Conservation (phyloP, 2,888 invertebrate genomes). For the Blastobasis adustella region DNA sequence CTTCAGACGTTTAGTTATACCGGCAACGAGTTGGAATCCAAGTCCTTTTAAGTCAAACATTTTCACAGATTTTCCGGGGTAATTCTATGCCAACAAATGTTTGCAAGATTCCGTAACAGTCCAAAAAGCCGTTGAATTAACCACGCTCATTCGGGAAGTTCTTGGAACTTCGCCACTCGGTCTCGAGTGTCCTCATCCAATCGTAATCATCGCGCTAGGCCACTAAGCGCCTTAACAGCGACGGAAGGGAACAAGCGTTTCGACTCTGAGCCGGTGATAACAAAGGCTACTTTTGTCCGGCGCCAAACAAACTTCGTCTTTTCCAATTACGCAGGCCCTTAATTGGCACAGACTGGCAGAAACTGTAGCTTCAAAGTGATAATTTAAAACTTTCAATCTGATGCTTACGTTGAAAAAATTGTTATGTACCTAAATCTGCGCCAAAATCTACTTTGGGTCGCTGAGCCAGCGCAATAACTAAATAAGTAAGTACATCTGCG, state of each 20-base stretch:
- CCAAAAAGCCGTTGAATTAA: slow-evolving; percentile 52
- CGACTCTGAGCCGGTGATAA: slow-evolving; percentile 16
- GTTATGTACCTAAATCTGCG: no score
- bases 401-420: no score
- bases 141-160: slow-evolving; percentile 55
- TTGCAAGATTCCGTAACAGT: slow-evolving; percentile 43
- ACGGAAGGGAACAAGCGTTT: slow-evolving; percentile 12
- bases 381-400: not conserved
- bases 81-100: slow-evolving; percentile 33
- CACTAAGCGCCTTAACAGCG: slow-evolving; percentile 19
- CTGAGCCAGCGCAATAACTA: no score
- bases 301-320: slow-evolving; percentile 12
- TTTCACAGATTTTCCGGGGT: slow-evolving; percentile 27
- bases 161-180: slow-evolving; percentile 40
- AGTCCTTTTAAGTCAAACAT: slow-evolving; percentile 6
- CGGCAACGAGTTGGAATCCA: not conserved
- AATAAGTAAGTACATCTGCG: no score
- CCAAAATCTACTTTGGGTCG: no score
- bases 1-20: not conserved
- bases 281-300: slow-evolving; percentile 19
- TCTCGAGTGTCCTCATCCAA: slow-evolving; percentile 36
- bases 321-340: slow-evolving; percentile 17
- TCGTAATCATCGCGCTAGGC: slow-evolving; percentile 30
- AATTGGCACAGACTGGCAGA: slow-evolving; percentile 24
- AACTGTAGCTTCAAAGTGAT: slow-evolving; percentile 14